Conservation (phyloP, 1,140 invertebrate genomes). For the Fopius arisanus region DNA sequence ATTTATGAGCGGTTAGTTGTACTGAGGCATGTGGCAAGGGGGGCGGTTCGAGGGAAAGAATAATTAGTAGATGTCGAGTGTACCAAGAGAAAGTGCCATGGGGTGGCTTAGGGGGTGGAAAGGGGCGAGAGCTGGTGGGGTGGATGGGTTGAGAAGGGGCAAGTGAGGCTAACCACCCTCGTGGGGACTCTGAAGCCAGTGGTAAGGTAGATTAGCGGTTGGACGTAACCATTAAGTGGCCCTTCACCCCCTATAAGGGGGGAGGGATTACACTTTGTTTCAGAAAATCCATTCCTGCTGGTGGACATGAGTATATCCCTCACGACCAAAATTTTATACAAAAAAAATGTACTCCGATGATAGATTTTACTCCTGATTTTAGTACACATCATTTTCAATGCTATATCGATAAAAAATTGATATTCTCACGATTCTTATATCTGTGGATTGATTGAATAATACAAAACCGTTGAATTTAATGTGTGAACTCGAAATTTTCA, state of each 20-base stretch:
- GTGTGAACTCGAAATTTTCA: no score
- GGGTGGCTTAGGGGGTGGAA: neutral
- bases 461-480: no score
- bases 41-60: slow-evolving; percentile 51
- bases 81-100: slow-evolving; percentile 22
- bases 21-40: slow-evolving; percentile 36
- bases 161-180: slow-evolving; percentile 49
- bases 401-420: no score
- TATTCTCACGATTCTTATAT: no score
- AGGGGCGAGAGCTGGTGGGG: neutral
- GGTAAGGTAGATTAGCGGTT: slow-evolving; percentile 55
- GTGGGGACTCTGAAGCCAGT: slow-evolving; percentile 46
- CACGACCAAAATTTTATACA: neutral
- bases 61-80: slow-evolving; percentile 55
- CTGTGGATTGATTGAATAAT: no score
- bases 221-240: slow-evolving; percentile 52
- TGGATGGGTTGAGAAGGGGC: neutral
- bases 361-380: no score
- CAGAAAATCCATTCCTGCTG: neutral
- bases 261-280: slow-evolving; percentile 33
- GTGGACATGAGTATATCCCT: neutral
- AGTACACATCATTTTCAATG: no score
- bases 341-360: neutral
- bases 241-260: slow-evolving; percentile 28
- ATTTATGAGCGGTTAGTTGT: slow-evolving; percentile 23